Percentiles rank a stretch among this genome's conserved stretches.
Conservation (phyloP, 2,888 invertebrate species). For the Chelonus formosanus region DNA sequence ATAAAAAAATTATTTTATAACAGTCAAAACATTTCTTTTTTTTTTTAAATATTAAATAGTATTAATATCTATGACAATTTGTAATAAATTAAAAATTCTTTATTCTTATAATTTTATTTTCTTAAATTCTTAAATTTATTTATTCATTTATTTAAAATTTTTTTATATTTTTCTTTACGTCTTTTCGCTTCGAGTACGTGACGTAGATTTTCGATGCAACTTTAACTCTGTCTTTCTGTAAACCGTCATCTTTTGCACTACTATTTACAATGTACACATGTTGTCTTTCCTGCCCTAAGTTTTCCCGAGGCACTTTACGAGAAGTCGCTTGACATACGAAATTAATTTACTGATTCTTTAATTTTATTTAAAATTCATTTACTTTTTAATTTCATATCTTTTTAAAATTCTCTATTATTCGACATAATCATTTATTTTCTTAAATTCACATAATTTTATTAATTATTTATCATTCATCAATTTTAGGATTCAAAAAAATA, state of each 20-base stretch:
- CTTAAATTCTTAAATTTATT: too few relatives aligned
- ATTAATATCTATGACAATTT: slow-evolving; percentile 2
- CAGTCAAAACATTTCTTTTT: slow-evolving; percentile 10
- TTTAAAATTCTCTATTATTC: too few relatives aligned
- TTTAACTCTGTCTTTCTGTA: slow-evolving; percentile 56
- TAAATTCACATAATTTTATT: too few relatives aligned
- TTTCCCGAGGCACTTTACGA: slow-evolving; percentile 47
- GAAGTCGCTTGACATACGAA: slow-evolving; percentile 41
- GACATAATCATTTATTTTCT: too few relatives aligned
- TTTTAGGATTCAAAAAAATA: too few relatives aligned
- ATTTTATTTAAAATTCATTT: slow-evolving; percentile 2
- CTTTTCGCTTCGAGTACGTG: slow-evolving; percentile 34
- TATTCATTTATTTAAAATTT: slow-evolving; percentile 14
- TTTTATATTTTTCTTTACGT: slow-evolving; percentile 28
- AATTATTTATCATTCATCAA: too few relatives aligned
- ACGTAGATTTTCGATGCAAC: slow-evolving; percentile 50
- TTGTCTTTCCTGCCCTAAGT: slow-evolving; percentile 58
- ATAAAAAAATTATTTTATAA: not conserved
- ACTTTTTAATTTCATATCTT: not conserved
- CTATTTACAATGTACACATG: slow-evolving; percentile 65
- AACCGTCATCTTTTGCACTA: slow-evolving; percentile 55
- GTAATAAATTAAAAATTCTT: slow-evolving; percentile 3
- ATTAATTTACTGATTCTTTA: slow-evolving; percentile 9
- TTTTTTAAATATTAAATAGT: not conserved
- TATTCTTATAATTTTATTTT: slow-evolving; percentile 8